Base-by-base conservation (phyloP, 1,140 invertebrate genomes). In the Manduca sexta region DNA sequence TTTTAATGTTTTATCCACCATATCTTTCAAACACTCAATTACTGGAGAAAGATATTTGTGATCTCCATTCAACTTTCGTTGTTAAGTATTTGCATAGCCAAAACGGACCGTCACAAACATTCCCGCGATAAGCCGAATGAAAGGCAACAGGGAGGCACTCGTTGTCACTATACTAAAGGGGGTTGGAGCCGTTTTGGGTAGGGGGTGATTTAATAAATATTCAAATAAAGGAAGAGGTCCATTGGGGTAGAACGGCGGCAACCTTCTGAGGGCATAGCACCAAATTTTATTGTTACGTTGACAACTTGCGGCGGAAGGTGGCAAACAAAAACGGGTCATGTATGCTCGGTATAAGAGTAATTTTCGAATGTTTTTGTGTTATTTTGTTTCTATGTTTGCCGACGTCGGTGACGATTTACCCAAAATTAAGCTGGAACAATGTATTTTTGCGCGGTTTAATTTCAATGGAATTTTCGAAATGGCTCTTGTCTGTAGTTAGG, bases 201-300 rank as follows among this genome's bases (percentile, higher is more conserved):
- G 50, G 43, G 58, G 64, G 49, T 70, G 56, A 63, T 74, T 69
- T 69, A 66, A 71, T 74, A 71, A 74, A 74, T 74, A 74, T 74
- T 74, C 68, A 71, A 63, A 71, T 60, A 62, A 44, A 57, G 56
- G 41, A 56, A 60, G 57, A 64, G 52, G 58, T 47, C 56, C 61
- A 51, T 52, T 55, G 60, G 60, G 56, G 52, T 40, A 56, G 56
- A 60, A 60, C 52, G 51, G 46, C 56, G 52, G 33, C 38, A 35
- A 42, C 46, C 56, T 41, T 52, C 52, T 17, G 34, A 45, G 42
- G 46, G 33, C 49, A 15, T 14, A 51, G 42, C 31, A 34, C 29
- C 16, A 34, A n/a, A 26, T 42, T 41, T 41, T 34, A 41, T 30
- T 52, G 44, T 45, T 30, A 14, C 34, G n/a, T n/a, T n/a, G 12